Evolutionary conservation across 2,113 vertebrate species (phyloP).

Genomic region (Lepisosteus oculatus): DNA sequence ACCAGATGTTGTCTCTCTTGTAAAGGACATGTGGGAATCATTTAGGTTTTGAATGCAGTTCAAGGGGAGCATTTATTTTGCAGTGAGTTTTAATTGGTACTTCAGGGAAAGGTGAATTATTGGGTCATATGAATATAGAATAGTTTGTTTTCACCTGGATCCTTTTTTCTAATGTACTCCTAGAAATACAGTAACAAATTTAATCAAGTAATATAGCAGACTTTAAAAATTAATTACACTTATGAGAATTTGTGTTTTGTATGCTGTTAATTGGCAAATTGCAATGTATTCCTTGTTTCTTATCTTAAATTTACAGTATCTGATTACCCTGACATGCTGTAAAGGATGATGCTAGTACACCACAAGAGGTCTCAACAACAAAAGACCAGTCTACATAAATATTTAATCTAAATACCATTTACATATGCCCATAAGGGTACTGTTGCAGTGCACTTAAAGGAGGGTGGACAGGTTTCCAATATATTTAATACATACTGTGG

Average conservation of each 20-base stretch:
- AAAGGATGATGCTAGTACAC: too few species aligned
- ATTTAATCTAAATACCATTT: too few species aligned
- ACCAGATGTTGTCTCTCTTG: slow-evolving; percentile 31
- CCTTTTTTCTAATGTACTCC: neutral
- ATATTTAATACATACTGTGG: neutral
- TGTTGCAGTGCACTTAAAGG: too few species aligned
- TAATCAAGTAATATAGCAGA: neutral
- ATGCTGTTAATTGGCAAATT: too few species aligned
- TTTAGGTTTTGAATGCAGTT: slow-evolving; percentile 1
- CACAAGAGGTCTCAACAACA: too few species aligned
- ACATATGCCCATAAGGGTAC: too few species aligned
- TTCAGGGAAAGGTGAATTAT: slow-evolving; percentile 22
- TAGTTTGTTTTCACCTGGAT: neutral
- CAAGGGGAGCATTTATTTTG: slow-evolving; percentile 16
- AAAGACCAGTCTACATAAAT: too few species aligned
- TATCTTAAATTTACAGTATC: too few species aligned
- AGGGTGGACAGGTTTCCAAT: neutral
- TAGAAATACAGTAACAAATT: neutral
- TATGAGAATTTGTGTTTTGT: too few species aligned
- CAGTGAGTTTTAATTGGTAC: slow-evolving; percentile 24
- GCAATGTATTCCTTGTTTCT: too few species aligned
- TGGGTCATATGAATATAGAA: slow-evolving; percentile 12
- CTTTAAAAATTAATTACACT: too few species aligned
- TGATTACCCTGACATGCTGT: too few species aligned
- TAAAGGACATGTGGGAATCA: slow-evolving; percentile 13